A percentile compares a stretch with the other conserved stretches of the same genome.
Evolutionary conservation across 2,113 vertebrate genomes (phyloP).

Genomic region (Epinephelus fuscoguttatus): DNA sequence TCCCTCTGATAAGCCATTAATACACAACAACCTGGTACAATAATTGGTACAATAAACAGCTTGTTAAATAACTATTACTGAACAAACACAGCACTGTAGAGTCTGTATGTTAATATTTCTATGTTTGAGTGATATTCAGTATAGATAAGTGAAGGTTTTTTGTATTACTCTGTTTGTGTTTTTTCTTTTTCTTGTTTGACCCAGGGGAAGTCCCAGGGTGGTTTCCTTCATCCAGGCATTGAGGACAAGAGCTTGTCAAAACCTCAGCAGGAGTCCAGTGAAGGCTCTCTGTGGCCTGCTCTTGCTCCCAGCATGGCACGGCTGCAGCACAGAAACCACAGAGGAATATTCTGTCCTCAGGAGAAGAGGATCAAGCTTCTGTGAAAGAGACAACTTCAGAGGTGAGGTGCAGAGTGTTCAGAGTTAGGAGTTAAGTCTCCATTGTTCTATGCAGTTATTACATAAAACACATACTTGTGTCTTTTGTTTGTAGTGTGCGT

Average conservation of each 20-base stretch:
- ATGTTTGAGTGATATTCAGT: background rate
- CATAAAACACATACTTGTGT: background rate
- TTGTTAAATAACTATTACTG: background rate
- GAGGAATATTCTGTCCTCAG: conserved; percentile 40
- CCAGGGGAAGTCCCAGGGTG: conserved; percentile 69
- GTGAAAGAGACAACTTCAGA: conserved; percentile 30
- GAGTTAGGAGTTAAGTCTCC: background rate
- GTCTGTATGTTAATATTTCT: background rate
- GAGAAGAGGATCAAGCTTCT: conserved; percentile 20
- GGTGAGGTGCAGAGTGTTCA: conserved; percentile 21
- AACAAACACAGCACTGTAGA: background rate
- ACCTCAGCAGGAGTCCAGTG: conserved; percentile 66
- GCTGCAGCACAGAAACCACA: conserved; percentile 51
- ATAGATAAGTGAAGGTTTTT: background rate
- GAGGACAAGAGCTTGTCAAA: conserved; percentile 76
- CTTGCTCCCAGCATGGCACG: conserved; percentile 49
- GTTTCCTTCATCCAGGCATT: conserved; percentile 65
- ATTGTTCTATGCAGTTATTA: background rate
- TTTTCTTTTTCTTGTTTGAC: conserved; percentile 57
- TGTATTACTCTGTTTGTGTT: conserved; percentile 1
- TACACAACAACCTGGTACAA: no score
- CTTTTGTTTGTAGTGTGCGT: background rate
- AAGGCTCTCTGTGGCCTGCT: conserved; percentile 47
- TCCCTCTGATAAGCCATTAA: background rate
- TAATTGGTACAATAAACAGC: background rate